Evolutionary conservation across 2,888 invertebrate genomes (phyloP).

Genomic region (Orthonychiurus folsomi): DNA sequence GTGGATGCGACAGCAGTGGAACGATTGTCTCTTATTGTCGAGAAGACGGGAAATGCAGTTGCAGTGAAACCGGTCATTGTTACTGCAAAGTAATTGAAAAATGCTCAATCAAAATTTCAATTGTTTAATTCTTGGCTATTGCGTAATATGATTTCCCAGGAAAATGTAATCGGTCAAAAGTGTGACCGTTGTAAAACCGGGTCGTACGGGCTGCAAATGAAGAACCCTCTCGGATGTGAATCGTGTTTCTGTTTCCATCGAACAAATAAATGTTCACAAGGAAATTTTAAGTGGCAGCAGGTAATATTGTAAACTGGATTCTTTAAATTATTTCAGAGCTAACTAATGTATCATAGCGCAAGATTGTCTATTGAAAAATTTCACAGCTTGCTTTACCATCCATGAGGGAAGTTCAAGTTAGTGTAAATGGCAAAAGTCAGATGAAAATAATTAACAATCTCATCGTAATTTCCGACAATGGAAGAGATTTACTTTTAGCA

Average conservation of each 20-base stretch:
- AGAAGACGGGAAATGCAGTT: constrained; percentile 53
- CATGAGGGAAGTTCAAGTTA: constrained; percentile 41
- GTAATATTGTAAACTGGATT: constrained; percentile 41
- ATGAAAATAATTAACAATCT: constrained; percentile 53
- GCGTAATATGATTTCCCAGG: constrained; percentile 48
- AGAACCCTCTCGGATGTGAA: constrained; percentile 79
- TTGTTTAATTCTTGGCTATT: background rate
- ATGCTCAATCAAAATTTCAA: background rate
- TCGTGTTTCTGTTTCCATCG: constrained; percentile 94
- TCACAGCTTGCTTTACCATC: constrained; percentile 44
- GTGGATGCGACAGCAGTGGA: constrained; percentile 71
- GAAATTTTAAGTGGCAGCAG: constrained; percentile 72
- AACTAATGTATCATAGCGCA: too few species aligned
- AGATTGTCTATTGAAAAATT: too few species aligned
- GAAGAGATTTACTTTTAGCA: constrained; percentile 51
- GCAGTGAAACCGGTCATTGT: constrained; percentile 68
- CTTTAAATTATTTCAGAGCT: background rate
- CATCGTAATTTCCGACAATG: constrained; percentile 54
- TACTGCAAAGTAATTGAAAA: constrained; percentile 65
- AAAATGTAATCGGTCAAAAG: constrained; percentile 69
- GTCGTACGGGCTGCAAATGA: constrained; percentile 71
- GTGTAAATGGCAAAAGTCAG: constrained; percentile 45
- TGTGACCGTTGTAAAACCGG: constrained; percentile 76
- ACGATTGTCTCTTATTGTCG: constrained; percentile 50
- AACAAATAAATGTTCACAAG: constrained; percentile 68